Conservation (phyloP, 2,888 invertebrate species). For the Apamea monoglypha region DNA sequence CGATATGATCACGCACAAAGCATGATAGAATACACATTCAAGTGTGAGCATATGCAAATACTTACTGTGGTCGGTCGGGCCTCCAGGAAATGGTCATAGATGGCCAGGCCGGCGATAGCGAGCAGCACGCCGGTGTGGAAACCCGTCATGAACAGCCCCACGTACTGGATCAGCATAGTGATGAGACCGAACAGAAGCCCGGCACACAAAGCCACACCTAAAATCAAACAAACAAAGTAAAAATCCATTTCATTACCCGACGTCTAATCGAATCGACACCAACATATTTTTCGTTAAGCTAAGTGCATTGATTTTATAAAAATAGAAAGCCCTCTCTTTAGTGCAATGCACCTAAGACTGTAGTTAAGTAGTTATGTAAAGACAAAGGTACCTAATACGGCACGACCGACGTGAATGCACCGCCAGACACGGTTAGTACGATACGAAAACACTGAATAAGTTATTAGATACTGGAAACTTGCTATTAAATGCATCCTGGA, state of each 20-base stretch:
- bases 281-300: slow-evolving; percentile 18
- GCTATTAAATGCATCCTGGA: neutral
- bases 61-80: slow-evolving; percentile 90
- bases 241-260: slow-evolving; percentile 23
- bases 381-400: neutral
- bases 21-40: slow-evolving; percentile 36
- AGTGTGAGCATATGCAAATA: slow-evolving; percentile 54
- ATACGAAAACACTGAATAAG: slow-evolving; percentile 23
- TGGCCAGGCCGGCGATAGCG: slow-evolving; percentile 90
- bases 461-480: slow-evolving; percentile 28
- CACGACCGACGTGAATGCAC: slow-evolving; percentile 19
- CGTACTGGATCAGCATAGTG: slow-evolving; percentile 95
- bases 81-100: slow-evolving; percentile 91
- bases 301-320: slow-evolving; percentile 38
- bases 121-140: slow-evolving; percentile 93
- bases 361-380: slow-evolving; percentile 20
- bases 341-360: slow-evolving; percentile 25
- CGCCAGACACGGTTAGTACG: slow-evolving; percentile 1
- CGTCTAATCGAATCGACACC: neutral
- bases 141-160: slow-evolving; percentile 95
- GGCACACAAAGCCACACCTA: slow-evolving; percentile 93
- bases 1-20: slow-evolving; percentile 39
- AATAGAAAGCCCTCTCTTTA: slow-evolving; percentile 34
- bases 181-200: slow-evolving; percentile 94
- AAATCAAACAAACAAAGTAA: slow-evolving; percentile 56